Percentiles rank a stretch among this genome's conserved stretches.
phyloP scores from a whole-genome alignment of 2,888 invertebrate species.

The Cancer borealis region DNA sequence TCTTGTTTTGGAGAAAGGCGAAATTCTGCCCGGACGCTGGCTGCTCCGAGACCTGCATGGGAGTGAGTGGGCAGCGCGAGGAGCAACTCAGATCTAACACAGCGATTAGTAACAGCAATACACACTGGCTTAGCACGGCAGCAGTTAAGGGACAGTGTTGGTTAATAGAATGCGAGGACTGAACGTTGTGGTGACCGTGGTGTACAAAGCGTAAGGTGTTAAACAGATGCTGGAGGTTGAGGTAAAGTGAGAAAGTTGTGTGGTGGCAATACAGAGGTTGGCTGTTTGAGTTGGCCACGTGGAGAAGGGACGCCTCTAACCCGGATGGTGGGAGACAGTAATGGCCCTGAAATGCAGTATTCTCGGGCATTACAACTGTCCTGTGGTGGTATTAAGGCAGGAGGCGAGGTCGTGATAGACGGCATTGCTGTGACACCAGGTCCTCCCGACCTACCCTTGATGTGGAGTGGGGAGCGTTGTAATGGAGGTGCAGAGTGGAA shows the following conservation, averaged over 20 bases:
- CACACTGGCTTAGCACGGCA: neutral
- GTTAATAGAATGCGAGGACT: neutral
- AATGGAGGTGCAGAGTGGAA: neutral
- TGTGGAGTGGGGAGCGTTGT: neutral
- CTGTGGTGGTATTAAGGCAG: constrained; percentile 6
- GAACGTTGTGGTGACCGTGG: neutral
- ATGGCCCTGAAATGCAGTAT: neutral
- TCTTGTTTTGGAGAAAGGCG: neutral
- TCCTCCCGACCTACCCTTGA: neutral
- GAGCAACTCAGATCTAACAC: neutral
- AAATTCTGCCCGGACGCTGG: neutral
- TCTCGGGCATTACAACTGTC: neutral
- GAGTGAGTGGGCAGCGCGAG: neutral
- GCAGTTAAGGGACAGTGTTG: neutral
- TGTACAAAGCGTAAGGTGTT: neutral
- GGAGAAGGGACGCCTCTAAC: neutral
- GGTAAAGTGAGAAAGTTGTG: neutral
- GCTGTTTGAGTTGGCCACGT: constrained; percentile 7
- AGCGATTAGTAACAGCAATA: neutral
- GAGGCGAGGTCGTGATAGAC: neutral
- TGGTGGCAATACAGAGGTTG: neutral
- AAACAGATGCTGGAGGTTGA: neutral
- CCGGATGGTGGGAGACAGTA: neutral
- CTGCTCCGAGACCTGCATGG: neutral
- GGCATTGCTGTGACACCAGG: neutral